Percentiles rank a stretch among this genome's conserved stretches.
phyloP scores from a whole-genome alignment of 2,797 vertebrate genomes.

The Eulemur mongoz region DNA sequence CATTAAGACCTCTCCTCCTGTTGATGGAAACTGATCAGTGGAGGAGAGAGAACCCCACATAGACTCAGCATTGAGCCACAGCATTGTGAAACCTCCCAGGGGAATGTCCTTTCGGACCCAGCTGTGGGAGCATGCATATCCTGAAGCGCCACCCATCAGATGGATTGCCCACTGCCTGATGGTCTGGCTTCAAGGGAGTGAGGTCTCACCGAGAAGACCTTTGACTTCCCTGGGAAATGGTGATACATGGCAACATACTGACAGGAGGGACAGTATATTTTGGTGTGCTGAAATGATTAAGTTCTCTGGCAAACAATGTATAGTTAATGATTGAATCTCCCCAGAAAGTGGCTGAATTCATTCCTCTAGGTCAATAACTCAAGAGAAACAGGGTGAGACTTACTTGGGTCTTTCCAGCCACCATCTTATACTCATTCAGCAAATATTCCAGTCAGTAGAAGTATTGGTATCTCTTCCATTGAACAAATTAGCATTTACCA shows the following conservation, averaged over 20 bases:
- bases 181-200: not conserved
- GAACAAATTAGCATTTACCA: not conserved
- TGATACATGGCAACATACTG: not conserved
- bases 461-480: not conserved
- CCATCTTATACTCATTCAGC: not conserved
- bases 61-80: not conserved
- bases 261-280: not conserved
- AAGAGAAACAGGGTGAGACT: not conserved
- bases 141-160: fast-evolving
- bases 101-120: not conserved
- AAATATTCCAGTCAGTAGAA: not conserved
- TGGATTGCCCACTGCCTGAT: not conserved
- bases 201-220: not conserved
- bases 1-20: not conserved
- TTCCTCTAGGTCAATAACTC: not conserved
- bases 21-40: not conserved
- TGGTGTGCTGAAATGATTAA: not conserved
- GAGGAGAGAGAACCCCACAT: not conserved
- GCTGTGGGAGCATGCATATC: not conserved
- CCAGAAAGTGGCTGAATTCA: not conserved
- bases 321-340: not conserved
- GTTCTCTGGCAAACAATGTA: not conserved
- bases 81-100: not conserved
- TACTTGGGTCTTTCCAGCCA: not conserved
- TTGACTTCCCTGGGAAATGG: not conserved